Percentiles rank a stretch among this genome's conserved stretches.
phyloP scores from a whole-genome alignment of 2,888 invertebrate genomes.

The Pediacus dermestoides region DNA sequence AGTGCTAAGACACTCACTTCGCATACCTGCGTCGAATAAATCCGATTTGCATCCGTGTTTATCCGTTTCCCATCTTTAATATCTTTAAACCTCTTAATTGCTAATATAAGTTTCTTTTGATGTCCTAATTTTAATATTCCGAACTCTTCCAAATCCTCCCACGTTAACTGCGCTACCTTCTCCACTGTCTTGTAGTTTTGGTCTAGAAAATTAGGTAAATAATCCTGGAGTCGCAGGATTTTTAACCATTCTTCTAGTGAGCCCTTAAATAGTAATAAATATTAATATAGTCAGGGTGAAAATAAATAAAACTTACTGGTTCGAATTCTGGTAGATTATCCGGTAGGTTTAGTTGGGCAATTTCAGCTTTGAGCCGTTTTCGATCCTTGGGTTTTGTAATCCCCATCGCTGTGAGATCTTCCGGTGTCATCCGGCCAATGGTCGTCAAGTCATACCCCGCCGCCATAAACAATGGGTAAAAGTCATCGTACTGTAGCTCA shows the following conservation, averaged over 20 bases:
- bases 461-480: conserved; percentile 86
- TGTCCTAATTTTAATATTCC: conserved; percentile 91
- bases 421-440: conserved; percentile 98
- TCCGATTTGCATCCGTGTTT: conserved; percentile 46
- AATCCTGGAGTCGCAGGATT: conserved; percentile 86
- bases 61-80: conserved; percentile 80
- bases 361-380: conserved; percentile 93
- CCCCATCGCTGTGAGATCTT: conserved; percentile 83
- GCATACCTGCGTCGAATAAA: conserved; percentile 46
- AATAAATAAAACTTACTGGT: conserved; percentile 62
- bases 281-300: conserved; percentile 5
- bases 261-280: conserved; percentile 58
- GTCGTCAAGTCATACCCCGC: conserved; percentile 98
- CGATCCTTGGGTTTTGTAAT: conserved; percentile 97
- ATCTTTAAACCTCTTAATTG: conserved; percentile 94
- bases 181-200: conserved; percentile 94
- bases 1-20: no score
- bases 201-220: conserved; percentile 81
- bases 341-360: conserved; percentile 88
- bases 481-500: conserved; percentile 92
- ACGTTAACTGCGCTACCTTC: conserved; percentile 90
- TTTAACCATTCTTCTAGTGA: conserved; percentile 94
- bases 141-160: conserved; percentile 99
- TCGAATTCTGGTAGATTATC: conserved; percentile 94
- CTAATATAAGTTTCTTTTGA: conserved; percentile 96